Base-by-base conservation (phyloP, 2,888 invertebrate genomes). In the Elysia crispata region DNA sequence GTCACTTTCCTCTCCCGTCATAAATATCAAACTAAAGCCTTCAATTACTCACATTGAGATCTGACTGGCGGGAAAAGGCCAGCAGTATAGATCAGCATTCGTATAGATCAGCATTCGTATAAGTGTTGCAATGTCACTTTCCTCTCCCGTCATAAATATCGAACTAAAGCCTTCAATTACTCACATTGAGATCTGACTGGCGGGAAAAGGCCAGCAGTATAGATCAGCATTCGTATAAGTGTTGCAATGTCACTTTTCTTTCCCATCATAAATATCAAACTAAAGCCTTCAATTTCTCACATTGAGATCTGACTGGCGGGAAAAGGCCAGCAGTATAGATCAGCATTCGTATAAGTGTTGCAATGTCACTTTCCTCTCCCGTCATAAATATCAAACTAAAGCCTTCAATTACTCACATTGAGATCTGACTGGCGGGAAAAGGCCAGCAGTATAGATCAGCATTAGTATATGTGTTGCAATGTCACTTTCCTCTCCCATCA, bases 381-480 rank as follows among this genome's bases (percentile, higher is more conserved):
- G n/a, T n/a, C n/a, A n/a, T n/a, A 54, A 54, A 54, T 13, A 20
- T 20, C 54, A 54, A 54, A 13, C 54, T 15, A 54, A 54, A 54
- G 20, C 54, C 54, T 15, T 1, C 11, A 8, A 11, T 11, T 3
- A 83, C 84, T 82, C 81, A 91, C 92, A 86, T 90, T 88, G 0
- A 91, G 84, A 75, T 90, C 86, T 6, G 87, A 84, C 73, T 89
- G 89, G 30, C 86, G 86, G 57, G 90, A 90, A 84, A 91, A 92
- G 5, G 86, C 84, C 62, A 92, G 86, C 3, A 92, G 87, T 25
- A 92, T 88, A 57, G 86, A 86, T n/a, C n/a, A n/a, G n/a, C 94
- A 1, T 92, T 91, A 3, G 92, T 91, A 28, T 92, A 92, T 67
- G 93, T 93, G 84, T 94, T 94, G 89, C 94, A 94, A n/a, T n/a